These are phyloP conservation scores for Ichneumoninae sp. DNA, from an alignment of 2,888 invertebrate genomes.

Conservation along the genomic window DNA sequence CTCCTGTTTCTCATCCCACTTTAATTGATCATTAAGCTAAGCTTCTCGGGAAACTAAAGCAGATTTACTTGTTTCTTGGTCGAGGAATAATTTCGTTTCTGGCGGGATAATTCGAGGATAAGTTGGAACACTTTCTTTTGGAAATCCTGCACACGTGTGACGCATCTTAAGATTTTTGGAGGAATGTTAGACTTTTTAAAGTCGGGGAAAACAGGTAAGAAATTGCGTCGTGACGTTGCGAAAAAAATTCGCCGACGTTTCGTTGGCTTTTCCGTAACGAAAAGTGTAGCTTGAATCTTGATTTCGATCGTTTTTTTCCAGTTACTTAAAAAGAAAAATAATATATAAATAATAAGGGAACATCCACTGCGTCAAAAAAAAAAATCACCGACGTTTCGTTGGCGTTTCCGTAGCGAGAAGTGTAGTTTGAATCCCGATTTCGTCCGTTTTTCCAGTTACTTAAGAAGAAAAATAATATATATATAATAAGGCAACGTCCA, in stretches of 20 bases:
- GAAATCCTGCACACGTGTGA: neutral
- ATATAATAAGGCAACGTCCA: too few relatives aligned
- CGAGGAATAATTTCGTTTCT: neutral
- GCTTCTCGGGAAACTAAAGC: neutral
- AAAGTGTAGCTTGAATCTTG: too few relatives aligned
- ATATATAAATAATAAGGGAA: too few relatives aligned
- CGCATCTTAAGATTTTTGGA: neutral
- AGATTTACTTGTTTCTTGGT: conserved; percentile 1
- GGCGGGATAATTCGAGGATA: neutral
- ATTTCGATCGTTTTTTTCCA: too few relatives aligned
- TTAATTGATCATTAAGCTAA: conserved; percentile 39
- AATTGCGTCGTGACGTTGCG: neutral
- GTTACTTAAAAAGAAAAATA: too few relatives aligned
- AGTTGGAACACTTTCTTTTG: neutral
- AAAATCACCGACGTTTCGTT: too few relatives aligned
- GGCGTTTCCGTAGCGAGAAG: neutral
- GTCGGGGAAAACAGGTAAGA: neutral
- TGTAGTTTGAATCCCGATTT: neutral
- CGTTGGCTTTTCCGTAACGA: too few relatives aligned
- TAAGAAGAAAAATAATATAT: neutral
- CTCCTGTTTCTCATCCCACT: neutral
- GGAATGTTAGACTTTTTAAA: neutral
- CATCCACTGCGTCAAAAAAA: too few relatives aligned
- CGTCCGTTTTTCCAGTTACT: neutral
- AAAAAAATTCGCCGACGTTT: too few relatives aligned